phyloP scores from a whole-genome alignment of 2,888 invertebrate species.

The Apotomis capreana region DNA sequence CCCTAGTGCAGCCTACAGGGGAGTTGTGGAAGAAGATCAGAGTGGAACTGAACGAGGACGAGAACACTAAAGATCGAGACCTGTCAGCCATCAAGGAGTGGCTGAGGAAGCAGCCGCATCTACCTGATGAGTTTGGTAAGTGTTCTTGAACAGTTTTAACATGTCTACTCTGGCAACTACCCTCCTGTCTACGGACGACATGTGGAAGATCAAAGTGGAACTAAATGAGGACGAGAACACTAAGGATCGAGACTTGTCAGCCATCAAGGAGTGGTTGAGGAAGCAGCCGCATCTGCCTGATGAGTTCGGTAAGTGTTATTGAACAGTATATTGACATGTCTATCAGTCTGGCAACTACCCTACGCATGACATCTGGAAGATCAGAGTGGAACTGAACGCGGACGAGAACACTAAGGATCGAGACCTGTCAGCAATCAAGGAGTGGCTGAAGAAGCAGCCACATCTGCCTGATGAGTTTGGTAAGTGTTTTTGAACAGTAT shows the following conservation, averaged over 20 bases:
- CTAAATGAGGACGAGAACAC: too few species aligned
- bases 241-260: too few species aligned
- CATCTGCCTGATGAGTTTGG: slow-evolving; percentile 78
- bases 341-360: slow-evolving; percentile 17
- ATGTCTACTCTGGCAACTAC: slow-evolving; percentile 16
- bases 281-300: too few species aligned
- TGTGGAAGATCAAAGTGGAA: too few species aligned
- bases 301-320: too few species aligned
- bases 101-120: slow-evolving; percentile 82
- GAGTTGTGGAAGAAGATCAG: slow-evolving; percentile 85
- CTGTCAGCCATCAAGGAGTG: slow-evolving; percentile 82
- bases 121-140: slow-evolving; percentile 73
- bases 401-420: slow-evolving; percentile 77
- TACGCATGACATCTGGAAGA: slow-evolving; percentile 84
- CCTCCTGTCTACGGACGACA: too few species aligned
- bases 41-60: slow-evolving; percentile 85
- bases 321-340: too few species aligned
- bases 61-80: slow-evolving; percentile 77
- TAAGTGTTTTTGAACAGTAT: slow-evolving; percentile 42
- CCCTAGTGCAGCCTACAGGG: slow-evolving; percentile 78
- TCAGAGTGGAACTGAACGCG: slow-evolving; percentile 86
- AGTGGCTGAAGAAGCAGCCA: slow-evolving; percentile 83
- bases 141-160: neutral
- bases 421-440: slow-evolving; percentile 79
- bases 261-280: too few species aligned